A percentile compares a stretch with the other conserved stretches of the same genome.
Evolutionary conservation across 2,113 vertebrate species (phyloP).

Genomic region (Corythaeola cristata): DNA sequence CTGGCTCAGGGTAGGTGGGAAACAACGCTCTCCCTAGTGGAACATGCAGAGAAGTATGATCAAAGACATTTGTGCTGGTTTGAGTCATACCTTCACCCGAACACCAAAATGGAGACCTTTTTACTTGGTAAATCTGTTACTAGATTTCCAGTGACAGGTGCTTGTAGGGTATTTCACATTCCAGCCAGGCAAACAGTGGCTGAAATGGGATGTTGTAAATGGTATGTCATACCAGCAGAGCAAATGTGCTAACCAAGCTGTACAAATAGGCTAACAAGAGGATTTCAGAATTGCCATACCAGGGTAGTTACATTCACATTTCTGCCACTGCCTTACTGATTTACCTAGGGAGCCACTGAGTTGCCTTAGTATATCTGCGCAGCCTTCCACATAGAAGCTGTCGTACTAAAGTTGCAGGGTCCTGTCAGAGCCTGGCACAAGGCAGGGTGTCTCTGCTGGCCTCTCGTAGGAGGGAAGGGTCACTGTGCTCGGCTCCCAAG

Average conservation of each 20-base stretch:
- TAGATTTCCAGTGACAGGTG: background rate
- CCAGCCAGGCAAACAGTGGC: background rate
- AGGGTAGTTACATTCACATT: background rate
- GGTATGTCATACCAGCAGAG: background rate
- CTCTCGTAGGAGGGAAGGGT: background rate
- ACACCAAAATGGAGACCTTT: background rate
- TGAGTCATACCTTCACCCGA: background rate
- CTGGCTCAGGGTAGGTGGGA: background rate
- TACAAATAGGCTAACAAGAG: background rate
- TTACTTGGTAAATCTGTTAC: background rate
- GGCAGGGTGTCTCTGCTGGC: background rate
- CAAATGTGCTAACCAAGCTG: rapidly evolving
- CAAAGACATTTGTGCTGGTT: background rate
- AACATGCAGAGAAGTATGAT: background rate
- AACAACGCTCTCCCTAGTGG: background rate
- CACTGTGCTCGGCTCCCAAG: background rate
- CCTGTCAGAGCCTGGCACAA: background rate
- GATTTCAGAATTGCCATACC: background rate
- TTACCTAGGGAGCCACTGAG: background rate
- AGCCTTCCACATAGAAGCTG: background rate
- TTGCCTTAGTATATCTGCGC: background rate
- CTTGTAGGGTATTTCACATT: background rate
- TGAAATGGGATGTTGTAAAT: background rate
- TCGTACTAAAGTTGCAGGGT: background rate
- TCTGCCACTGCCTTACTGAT: background rate